Evolutionary conservation across 2,113 vertebrate genomes (phyloP), one percentile per base, ranked within the genome.

Genomic region (Neolamprologus kungweensis): DNA sequence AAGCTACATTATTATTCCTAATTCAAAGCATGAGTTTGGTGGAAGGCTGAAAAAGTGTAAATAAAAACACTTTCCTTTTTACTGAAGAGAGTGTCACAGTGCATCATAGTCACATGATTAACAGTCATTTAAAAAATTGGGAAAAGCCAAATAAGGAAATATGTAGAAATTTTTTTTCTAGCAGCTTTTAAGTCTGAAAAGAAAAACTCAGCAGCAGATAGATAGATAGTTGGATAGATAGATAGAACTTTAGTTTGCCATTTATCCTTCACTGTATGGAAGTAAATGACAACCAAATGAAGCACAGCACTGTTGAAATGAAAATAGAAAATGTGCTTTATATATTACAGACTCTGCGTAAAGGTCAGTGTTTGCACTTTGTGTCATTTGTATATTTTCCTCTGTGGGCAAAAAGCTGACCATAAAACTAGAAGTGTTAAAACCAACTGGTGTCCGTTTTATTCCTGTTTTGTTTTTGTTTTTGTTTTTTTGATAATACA

Each of bases 381-480:
- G 57, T 81, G 45, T 17, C 16, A 33, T 83, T 33, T 58, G 8
- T 45, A 78, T 87, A 63, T 63, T 14, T 81, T 31, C 47, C 13
- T 80, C 50, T 26, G 54, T 16, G 14, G 80, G 12, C 35, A 91
- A n/a, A 80, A 31, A 35, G 31, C 75, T 47, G 55, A 79, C 45
- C 10, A 16, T 28, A n/a, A 58, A 21, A 42, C 35, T 65, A 57
- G 58, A 86, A 85, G 71, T 47, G 80, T 68, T 84, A 86, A 86
- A 86, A 90, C 21, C 88, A 87, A 73, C 86, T 47, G 33, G 16
- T 75, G 37, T 87, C 63, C 55, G 42, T 83, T 93, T 83, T 79
- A 78, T 83, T 88, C 63, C 54, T 79, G 17, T 80, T 80, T 47
- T 55, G 23, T 28, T 57, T 60, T 60, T 10, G 8, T 9, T 78